These are phyloP conservation scores for Oikopleura vanhoeffeni DNA, from an alignment of 23 tunicate species.

Conservation along the genomic window DNA sequence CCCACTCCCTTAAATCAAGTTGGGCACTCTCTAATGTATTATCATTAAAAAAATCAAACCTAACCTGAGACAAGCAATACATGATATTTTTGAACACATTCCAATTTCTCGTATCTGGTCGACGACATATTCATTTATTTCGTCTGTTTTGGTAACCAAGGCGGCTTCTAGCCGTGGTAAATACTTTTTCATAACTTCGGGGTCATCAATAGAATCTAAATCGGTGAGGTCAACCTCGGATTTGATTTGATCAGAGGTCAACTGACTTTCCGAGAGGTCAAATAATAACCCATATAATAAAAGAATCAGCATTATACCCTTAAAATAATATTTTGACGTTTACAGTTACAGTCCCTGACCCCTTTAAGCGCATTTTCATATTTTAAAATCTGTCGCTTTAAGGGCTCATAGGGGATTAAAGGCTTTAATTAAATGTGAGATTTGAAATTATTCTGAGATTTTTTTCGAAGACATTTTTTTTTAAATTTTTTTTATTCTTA, in stretches of 20 bases:
- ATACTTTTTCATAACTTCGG: not conserved
- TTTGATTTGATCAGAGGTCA: not conserved
- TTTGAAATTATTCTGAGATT: no score
- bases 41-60: not conserved
- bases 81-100: slow-evolving; percentile 6
- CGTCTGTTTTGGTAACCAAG: not conserved
- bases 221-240: not conserved
- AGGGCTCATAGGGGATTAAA: no score
- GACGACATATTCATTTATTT: not conserved
- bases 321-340: not conserved
- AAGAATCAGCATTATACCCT: not conserved
- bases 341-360: no score
- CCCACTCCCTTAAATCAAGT: no score
- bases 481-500: no score
- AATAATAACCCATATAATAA: not conserved
- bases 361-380: no score
- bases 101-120: slow-evolving; percentile 6
- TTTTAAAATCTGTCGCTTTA: no score
- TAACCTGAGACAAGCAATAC: not conserved
- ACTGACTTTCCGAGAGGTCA: not conserved
- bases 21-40: no score
- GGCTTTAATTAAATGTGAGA: no score
- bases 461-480: no score
- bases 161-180: not conserved
- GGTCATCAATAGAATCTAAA: not conserved